These are phyloP conservation scores for Petrocephalus microphthalmus DNA, from an alignment of 2,113 vertebrate genomes.

Conservation along the genomic window DNA sequence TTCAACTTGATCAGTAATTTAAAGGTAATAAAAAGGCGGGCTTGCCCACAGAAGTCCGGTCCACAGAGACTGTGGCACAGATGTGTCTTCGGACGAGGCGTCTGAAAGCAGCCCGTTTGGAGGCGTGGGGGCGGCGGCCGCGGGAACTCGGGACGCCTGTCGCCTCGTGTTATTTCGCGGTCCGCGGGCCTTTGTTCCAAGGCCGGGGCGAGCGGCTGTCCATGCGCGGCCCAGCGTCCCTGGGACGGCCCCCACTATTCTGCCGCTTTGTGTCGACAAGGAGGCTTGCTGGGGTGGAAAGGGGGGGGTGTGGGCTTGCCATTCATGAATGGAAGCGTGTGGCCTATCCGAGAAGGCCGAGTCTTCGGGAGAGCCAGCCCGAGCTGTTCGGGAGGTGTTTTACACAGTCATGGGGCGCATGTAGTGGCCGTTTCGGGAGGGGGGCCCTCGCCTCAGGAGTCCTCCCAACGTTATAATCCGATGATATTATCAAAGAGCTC, in stretches of 20 bases:
- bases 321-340: conserved; percentile 50
- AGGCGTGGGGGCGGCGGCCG: conserved; percentile 45
- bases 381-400: not conserved
- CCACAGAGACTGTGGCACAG: not conserved
- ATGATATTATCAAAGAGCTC: conserved; percentile 8
- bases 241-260: conserved; percentile 75
- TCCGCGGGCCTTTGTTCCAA: conserved; percentile 87
- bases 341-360: conserved; percentile 52
- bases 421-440: not conserved
- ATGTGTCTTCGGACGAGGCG: not conserved
- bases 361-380: not conserved
- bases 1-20: not conserved
- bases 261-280: conserved; percentile 73
- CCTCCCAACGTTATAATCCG: conserved; percentile 10
- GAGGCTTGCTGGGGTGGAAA: conserved; percentile 67
- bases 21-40: not conserved
- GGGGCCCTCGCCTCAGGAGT: not conserved
- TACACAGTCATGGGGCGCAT: not conserved
- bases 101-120: not conserved
- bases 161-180: conserved; percentile 75
- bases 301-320: not conserved
- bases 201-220: conserved; percentile 89
- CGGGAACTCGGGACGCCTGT: conserved; percentile 71
- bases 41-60: not conserved
- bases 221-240: conserved; percentile 78